A percentile compares a stretch with the other conserved stretches of the same genome.
Conservation (phyloP, 2,888 invertebrate species). For the Ommatoiulus sabulosus region DNA sequence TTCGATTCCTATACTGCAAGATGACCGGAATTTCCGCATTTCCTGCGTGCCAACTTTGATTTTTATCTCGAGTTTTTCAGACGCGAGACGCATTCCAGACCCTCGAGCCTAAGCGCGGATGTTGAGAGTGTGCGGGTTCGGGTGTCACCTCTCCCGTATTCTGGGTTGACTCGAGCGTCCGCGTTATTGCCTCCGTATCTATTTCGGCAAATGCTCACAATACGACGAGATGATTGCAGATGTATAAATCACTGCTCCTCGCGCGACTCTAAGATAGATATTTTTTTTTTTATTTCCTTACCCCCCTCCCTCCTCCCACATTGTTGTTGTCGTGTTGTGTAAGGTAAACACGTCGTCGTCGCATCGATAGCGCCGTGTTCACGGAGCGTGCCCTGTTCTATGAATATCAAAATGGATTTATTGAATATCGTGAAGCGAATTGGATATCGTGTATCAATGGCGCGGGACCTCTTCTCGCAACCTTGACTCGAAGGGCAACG, state of each 20-base stretch:
- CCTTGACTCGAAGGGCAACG: conserved; percentile 10
- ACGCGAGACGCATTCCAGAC: not conserved
- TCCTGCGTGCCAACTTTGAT: conserved; percentile 21
- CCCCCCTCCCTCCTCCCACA: no score
- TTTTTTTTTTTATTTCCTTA: not conserved
- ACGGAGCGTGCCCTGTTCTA: not conserved
- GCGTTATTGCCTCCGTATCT: not conserved
- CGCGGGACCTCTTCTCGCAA: not conserved
- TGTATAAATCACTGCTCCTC: conserved; percentile 15
- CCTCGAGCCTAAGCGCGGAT: not conserved
- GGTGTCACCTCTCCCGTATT: not conserved
- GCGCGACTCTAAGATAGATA: not conserved
- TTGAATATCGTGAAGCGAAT: conserved; percentile 29
- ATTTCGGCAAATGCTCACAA: not conserved
- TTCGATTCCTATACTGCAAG: not conserved
- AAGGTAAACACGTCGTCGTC: conserved; percentile 38
- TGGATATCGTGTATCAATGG: not conserved
- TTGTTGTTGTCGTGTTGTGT: conserved; percentile 13
- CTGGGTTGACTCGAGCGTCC: not conserved
- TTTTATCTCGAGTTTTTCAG: not conserved
- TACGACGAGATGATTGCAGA: conserved; percentile 21
- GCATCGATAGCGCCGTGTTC: conserved; percentile 4
- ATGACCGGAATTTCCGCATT: conserved; percentile 39
- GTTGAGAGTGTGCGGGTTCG: not conserved
- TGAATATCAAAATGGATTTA: conserved; percentile 43